Base-by-base conservation (phyloP, 2,888 invertebrate species). In the Megaustenia siamemsis region DNA sequence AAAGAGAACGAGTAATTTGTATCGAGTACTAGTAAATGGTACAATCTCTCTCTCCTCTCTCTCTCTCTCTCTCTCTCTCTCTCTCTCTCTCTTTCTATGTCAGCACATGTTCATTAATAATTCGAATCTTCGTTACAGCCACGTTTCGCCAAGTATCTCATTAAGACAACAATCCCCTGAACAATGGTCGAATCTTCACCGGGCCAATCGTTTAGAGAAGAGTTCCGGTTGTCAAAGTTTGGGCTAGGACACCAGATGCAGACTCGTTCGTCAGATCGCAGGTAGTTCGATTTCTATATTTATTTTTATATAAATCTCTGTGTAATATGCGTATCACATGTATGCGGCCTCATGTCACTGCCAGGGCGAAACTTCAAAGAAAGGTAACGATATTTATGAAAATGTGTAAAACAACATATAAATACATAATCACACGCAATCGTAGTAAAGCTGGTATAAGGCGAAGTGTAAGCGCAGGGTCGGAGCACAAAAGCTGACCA, bases 141-240 rank as follows among this genome's bases (percentile, higher is more conserved):
- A 60, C n/a, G 6, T 28, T 28, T 21, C 28, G 3, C 6, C 2
- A 32, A 35, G 35, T 35, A 21, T 24, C 5, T 69, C 69, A 40
- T 38, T 15, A 40, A 69, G 69, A 69, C 18, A 69, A 18, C 28
- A 10, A 21, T 24, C 6, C 15, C 6, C 21, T 2, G 18, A 35
- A 6, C 15, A 28, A 73, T 73, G 73, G 73, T 24, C 15, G 56
- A 40, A 18, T 43, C 75, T 0, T 18, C 15, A 8, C 49, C 60
- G 21, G 40, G 77, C 21, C 66, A 40, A n/a, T 28, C 73, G 4
- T 40, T 82, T 12, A 82, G n/a, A 73, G 82, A 71, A 12, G 82
- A 82, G 73, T 82, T 82, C 32, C 53, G 28, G 32, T 73, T 28
- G n/a, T 6, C 5, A 43, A 82, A 82, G 45, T 82, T 82, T 71